These are phyloP conservation scores for Andricus grossulariae DNA, from an alignment of 1,140 invertebrate species.

Conservation along the genomic window DNA sequence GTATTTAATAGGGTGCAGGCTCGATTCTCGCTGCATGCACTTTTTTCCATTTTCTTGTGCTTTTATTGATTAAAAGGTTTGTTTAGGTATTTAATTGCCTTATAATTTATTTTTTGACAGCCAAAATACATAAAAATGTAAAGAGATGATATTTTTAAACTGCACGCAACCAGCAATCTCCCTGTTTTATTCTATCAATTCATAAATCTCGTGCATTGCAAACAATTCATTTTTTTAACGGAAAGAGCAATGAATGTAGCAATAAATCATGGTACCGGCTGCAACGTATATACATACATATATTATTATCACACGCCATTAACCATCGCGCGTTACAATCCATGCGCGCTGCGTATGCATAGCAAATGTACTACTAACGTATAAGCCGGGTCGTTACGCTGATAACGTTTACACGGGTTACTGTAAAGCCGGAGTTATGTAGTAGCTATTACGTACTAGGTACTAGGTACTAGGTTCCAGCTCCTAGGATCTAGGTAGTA, in stretches of 20 bases:
- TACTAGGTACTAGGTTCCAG: neutral
- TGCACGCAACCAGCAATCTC: too few relatives aligned
- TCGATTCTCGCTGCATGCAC: too few relatives aligned
- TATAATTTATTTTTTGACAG: too few relatives aligned
- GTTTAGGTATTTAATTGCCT: too few relatives aligned
- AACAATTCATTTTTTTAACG: slow-evolving; percentile 21
- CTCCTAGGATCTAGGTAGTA: too few relatives aligned
- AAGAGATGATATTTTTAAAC: too few relatives aligned
- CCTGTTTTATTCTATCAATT: too few relatives aligned
- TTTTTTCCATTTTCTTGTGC: too few relatives aligned
- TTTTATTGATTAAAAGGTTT: too few relatives aligned
- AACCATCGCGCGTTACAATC: slow-evolving; percentile 43
- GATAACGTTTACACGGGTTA: slow-evolving; percentile 47
- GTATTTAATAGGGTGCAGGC: too few relatives aligned
- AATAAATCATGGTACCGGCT: slow-evolving; percentile 23
- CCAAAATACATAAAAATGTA: too few relatives aligned
- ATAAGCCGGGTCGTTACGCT: slow-evolving; percentile 33
- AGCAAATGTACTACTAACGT: slow-evolving; percentile 28
- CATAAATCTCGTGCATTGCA: neutral
- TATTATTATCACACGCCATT: slow-evolving; percentile 41
- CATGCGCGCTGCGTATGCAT: slow-evolving; percentile 32
- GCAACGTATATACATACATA: slow-evolving; percentile 36
- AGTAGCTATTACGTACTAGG: neutral
- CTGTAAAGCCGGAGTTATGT: slow-evolving; percentile 1
- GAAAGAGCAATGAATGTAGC: neutral